Evolutionary conservation across 2,113 vertebrate species (phyloP).

Genomic region (Oxyruncus cristatus): DNA sequence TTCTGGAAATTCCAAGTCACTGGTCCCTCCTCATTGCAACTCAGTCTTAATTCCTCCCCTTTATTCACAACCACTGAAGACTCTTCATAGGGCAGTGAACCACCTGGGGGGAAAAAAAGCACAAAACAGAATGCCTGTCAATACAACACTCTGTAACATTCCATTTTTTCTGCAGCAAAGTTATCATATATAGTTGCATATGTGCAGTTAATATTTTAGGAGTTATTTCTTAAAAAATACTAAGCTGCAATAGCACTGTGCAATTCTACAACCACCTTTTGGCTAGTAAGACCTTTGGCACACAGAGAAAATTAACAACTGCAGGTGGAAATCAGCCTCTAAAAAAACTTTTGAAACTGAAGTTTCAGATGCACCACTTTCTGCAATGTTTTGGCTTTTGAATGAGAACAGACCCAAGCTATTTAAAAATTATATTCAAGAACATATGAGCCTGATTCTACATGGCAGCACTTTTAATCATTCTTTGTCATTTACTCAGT

Average conservation of each 20-base stretch:
- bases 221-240: not conserved
- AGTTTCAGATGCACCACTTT: not conserved
- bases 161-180: not conserved
- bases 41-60: conserved; percentile 61
- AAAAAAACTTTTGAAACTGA: not conserved
- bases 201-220: not conserved
- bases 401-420: conserved; percentile 44
- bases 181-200: not conserved
- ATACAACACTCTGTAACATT: not conserved
- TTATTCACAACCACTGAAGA: conserved; percentile 58
- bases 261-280: not conserved
- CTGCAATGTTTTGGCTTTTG: conserved; percentile 30
- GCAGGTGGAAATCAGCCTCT: not conserved
- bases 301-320: not conserved
- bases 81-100: conserved; percentile 20
- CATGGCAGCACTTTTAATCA: conserved; percentile 56
- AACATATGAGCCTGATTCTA: conserved; percentile 63
- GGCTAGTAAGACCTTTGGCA: not conserved
- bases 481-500: conserved; percentile 58
- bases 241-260: not conserved
- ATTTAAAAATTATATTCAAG: conserved; percentile 62
- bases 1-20: conserved; percentile 74
- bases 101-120: conserved; percentile 42
- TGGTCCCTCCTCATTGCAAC: conserved; percentile 7
- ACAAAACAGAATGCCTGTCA: conserved; percentile 16